Evolutionary conservation across 1,140 invertebrate genomes (phyloP).

Genomic region (Ephestia elutella): DNA sequence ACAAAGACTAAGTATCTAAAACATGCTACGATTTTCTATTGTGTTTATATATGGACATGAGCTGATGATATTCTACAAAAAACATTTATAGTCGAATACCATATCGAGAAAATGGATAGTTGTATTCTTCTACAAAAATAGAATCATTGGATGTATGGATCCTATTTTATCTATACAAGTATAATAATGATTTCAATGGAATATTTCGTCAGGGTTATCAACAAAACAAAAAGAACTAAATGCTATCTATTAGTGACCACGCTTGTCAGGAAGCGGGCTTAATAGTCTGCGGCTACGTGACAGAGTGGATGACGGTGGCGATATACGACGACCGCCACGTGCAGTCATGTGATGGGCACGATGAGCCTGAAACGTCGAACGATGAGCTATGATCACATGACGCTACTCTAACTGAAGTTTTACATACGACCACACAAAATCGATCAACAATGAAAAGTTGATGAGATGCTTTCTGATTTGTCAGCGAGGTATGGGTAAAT

Average conservation of each 20-base stretch:
- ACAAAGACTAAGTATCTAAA: too few relatives aligned
- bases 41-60: too few relatives aligned
- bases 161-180: too few relatives aligned
- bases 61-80: neutral
- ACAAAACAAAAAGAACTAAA: constrained; percentile 16
- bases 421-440: neutral
- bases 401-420: neutral
- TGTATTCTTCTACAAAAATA: neutral
- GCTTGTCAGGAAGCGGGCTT: neutral
- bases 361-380: too few relatives aligned
- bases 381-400: neutral
- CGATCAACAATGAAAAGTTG: neutral
- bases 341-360: neutral
- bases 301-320: neutral
- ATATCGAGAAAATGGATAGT: too few relatives aligned
- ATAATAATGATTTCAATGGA: too few relatives aligned
- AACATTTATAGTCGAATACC: too few relatives aligned
- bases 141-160: too few relatives aligned
- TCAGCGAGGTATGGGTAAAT: neutral
- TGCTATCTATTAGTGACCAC: neutral
- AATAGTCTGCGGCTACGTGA: neutral
- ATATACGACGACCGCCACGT: neutral
- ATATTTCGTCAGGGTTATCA: constrained; percentile 1
- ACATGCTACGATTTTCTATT: too few relatives aligned
- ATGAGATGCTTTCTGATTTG: neutral